Percentiles rank a stretch among this genome's conserved stretches.
Conservation (phyloP, 2,113 vertebrate genomes). For the Echinops telfairi region DNA sequence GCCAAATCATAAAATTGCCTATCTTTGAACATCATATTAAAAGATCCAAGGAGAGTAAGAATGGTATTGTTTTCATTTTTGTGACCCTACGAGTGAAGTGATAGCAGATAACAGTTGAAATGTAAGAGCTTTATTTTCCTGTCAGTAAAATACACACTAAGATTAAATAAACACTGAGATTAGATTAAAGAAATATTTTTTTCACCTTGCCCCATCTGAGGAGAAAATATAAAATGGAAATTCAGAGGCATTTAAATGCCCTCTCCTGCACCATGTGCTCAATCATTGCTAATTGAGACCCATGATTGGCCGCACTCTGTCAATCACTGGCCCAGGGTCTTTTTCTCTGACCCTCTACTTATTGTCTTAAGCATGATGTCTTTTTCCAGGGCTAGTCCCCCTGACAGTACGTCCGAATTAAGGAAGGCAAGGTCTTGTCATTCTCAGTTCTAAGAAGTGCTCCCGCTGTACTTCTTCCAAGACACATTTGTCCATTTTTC, state of each 20-base stretch:
- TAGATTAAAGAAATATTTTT: too few relatives aligned
- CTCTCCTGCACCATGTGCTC: neutral
- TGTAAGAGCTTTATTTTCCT: too few relatives aligned
- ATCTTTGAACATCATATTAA: too few relatives aligned
- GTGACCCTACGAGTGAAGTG: too few relatives aligned
- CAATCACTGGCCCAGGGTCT: neutral
- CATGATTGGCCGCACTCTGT: neutral
- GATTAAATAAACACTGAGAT: too few relatives aligned
- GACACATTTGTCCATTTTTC: neutral
- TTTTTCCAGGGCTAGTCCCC: neutral
- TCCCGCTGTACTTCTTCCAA: neutral
- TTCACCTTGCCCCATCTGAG: too few relatives aligned
- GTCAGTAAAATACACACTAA: too few relatives aligned
- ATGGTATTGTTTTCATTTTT: too few relatives aligned
- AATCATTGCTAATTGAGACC: neutral
- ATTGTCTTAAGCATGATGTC: neutral
- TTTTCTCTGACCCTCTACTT: neutral
- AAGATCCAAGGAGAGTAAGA: too few relatives aligned
- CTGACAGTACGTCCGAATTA: neutral
- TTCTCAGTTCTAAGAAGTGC: neutral
- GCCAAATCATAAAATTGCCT: too few relatives aligned
- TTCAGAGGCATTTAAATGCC: neutral
- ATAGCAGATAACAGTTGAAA: too few relatives aligned
- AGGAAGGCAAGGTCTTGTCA: neutral
- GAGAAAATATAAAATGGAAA: too few relatives aligned